Base-by-base conservation (phyloP, 2,888 invertebrate genomes). In the Lordiphosa andalusiaca region DNA sequence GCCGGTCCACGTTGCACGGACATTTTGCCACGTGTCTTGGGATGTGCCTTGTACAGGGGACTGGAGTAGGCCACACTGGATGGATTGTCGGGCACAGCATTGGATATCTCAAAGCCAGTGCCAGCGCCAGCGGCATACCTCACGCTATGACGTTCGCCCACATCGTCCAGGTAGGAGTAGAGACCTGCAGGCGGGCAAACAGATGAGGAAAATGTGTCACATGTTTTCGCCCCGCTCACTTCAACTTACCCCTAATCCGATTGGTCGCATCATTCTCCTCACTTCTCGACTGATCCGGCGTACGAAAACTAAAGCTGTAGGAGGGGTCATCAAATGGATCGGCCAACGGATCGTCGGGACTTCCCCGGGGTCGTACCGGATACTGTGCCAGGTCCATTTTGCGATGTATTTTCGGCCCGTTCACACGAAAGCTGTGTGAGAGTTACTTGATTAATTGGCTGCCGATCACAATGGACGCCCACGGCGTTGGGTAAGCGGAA, bases 281-380 rank as follows among this genome's bases (percentile, higher is more conserved):
- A 66, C 92, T 92, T 73, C 94, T 92, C 9, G 92, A 92, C 73
- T 94, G 93, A 1, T 92, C 93, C 42, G 92, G 89, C 0, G 94
- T 93, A 72, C 92, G 92, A 72, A 93, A 93, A 52, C 91, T 92
- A 84, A 92, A 95, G 53, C 91, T 92, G 86, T 95, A 95, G 68
- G 94, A 93, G 1, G 94, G 94, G 88, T 94, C 94, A 84, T 95
- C 94, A 69, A 91, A 94, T 10, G 94, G 94, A 88, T 95, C 95
- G 73, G 92, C 93, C 76, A 93, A 92, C 0, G 94, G 94, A 86
- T 94, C 94, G 73, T 94, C 94, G 53, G 92, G 92, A 71, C 92
- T 93, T 7, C 94, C 94, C 46, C 92, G 91, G 6, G 93, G 92
- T 1, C 91, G 91, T n/a, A 92, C 89, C 1, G 93, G 93, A 66